Evolutionary conservation across 2,888 invertebrate genomes (phyloP), one percentile per base, ranked within the genome.

Genomic region (Apodemia duryi): DNA sequence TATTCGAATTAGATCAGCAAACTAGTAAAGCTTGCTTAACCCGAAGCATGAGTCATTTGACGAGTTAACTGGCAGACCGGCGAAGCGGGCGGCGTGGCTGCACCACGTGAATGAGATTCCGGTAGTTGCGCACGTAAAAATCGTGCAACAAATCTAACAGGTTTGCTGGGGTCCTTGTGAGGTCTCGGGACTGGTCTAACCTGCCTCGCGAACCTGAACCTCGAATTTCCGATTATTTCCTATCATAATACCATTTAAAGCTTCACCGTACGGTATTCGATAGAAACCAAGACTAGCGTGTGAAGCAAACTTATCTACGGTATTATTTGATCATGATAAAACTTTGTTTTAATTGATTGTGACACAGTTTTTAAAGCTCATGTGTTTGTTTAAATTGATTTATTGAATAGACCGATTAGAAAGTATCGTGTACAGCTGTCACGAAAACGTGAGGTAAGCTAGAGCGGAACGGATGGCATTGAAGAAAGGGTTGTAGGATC

Each of bases 131-230:
- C 89, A 91, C 91, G 90, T 91, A 91, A 91, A 91, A 91, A 91
- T 91, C 91, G 90, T 90, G 90, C 91, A 90, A 91, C 90, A 86
- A 91, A 91, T 91, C 91, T 91, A 91, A 91, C 91, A 91, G 91
- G 91, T 91, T 91, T 91, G 83, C 87, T 86, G 90, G 86, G 88
- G 88, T 91, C 91, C 91, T 91, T 90, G 89, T 85, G 89, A 91
- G 90, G 91, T 89, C 91, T 77, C 84, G 88, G 91, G 91, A 91
- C 91, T 90, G 91, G 91, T 91, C 91, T 91, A 91, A 91, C 91
- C 91, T 90, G 91, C 91, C 90, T 86, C 84, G 88, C 84, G 84
- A 83, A 81, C 80, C 85, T 83, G 84, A 89, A 86, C 89, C 86
- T 85, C 89, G 81, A 90, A 90, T 89, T 87, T 87, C 88, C 85